Evolutionary conservation across 2,113 vertebrate genomes (phyloP).

Genomic region (Ploceus nigricollis): DNA sequence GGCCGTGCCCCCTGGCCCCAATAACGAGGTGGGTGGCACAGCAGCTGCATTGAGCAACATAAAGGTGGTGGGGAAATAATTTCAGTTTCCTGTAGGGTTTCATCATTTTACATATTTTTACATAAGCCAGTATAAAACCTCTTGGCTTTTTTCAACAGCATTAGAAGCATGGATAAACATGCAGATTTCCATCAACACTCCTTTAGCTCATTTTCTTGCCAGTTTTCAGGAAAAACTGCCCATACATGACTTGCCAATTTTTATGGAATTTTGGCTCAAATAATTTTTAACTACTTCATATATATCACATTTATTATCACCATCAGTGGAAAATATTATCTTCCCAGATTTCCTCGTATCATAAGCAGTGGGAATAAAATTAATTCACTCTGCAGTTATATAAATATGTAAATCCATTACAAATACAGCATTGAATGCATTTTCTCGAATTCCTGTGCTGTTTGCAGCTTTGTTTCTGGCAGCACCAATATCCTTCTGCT

Average conservation of each 20-base stretch:
- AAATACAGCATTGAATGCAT: not conserved
- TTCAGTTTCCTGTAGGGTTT: not conserved
- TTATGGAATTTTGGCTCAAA: not conserved
- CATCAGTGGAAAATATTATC: slow-evolving; percentile 27
- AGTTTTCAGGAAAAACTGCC: slow-evolving; percentile 14
- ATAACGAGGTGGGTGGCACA: accelerated
- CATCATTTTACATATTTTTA: not conserved
- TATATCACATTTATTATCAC: slow-evolving; percentile 21
- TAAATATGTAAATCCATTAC: slow-evolving; percentile 31
- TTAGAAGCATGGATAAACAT: not conserved
- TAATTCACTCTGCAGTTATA: slow-evolving; percentile 32
- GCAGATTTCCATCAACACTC: not conserved
- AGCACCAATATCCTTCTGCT: not conserved
- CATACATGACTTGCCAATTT: not conserved
- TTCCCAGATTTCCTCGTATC: not conserved
- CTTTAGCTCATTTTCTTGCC: not conserved
- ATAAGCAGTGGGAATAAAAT: slow-evolving; percentile 39
- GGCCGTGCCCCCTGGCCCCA: not conserved
- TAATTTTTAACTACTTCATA: slow-evolving; percentile 35
- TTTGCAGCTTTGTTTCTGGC: slow-evolving; percentile 53
- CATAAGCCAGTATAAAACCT: not conserved
- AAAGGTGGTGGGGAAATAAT: not conserved
- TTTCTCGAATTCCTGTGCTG: not conserved
- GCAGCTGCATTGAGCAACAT: not conserved
- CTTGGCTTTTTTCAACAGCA: not conserved